These are phyloP conservation scores for Coregonus suidteri DNA, from an alignment of 2,797 vertebrate species.

Conservation along the genomic window DNA sequence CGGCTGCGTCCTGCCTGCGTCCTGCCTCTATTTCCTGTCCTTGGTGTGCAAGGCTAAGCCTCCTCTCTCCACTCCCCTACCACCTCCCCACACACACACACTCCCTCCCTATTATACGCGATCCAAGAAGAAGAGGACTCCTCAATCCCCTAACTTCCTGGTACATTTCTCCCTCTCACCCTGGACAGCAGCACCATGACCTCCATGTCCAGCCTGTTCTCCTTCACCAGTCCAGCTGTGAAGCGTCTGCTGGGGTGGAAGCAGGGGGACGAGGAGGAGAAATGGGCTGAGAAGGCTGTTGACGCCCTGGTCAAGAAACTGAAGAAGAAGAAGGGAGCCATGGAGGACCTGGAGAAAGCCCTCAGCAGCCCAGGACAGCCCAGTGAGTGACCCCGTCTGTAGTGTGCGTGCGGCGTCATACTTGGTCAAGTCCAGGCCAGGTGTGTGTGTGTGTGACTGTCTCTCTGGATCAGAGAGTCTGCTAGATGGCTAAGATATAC, in stretches of 20 bases:
- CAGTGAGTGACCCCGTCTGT: conserved; percentile 57
- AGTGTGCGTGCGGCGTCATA: neutral
- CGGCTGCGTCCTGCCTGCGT: conserved; percentile 84
- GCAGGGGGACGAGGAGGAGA: conserved; percentile 98
- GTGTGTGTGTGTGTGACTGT: neutral
- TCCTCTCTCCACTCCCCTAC: conserved; percentile 45
- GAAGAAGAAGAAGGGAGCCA: conserved; percentile 98
- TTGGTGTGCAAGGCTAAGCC: conserved; percentile 76
- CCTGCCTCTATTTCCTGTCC: conserved; percentile 82
- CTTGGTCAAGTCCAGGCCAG: neutral
- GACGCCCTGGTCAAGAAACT: conserved; percentile 98
- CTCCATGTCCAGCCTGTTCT: conserved; percentile 99
- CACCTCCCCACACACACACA: conserved; percentile 25
- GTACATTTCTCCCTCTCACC: conserved; percentile 26
- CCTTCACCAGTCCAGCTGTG: conserved; percentile 97
- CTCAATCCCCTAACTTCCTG: neutral
- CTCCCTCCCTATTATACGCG: neutral
- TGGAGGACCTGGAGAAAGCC: conserved; percentile 98
- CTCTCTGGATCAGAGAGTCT: too few relatives aligned
- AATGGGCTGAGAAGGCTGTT: conserved; percentile 98
- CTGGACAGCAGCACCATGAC: conserved; percentile 78
- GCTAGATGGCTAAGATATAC: too few relatives aligned
- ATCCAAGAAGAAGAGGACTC: neutral
- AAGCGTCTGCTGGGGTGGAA: conserved; percentile 98
- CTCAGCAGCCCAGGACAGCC: conserved; percentile 95